Evolutionary conservation across 2,888 invertebrate species (phyloP), one percentile per base, ranked within the genome.

Genomic region (Plebejus melissa): DNA sequence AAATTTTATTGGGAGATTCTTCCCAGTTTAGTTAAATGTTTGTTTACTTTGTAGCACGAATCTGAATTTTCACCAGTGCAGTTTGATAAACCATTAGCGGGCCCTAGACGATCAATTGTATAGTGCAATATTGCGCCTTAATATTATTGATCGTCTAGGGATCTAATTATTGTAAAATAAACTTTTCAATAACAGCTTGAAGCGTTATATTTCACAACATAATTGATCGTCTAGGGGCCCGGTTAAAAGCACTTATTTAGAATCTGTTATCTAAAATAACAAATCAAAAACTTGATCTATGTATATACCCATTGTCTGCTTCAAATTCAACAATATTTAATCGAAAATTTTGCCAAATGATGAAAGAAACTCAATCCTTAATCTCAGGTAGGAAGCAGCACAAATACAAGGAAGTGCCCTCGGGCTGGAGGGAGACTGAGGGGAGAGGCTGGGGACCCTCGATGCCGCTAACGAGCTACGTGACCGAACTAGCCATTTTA

Each of bases 401-500:
- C 46, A 32, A 72, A 28, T 60, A 60, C 60, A 22, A 60, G 60
- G 60, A 60, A 54, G 72, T 54, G 54, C 72, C 72, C 72, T 50
- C 54, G 57, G 69, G 74, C 65, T 69, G 71, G 36, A 57, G 65
- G 32, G 32, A 36, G 65, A 16, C 65, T 22, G 22, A 22, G 71
- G 36, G 69, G 65, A 16, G 32, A 36, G 65, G 5, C 65, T 65
- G 65, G 32, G 65, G 65, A 65, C 32, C 65, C 65, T 36, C 65
- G 32, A 36, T 36, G 32, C 74, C 32, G 76, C 75, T 77, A 77
- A 78, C 77, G 72, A 77, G 78, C 74, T 74, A 76, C 76, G 76
- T 76, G 72, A 75, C 69, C 58, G 76, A 76, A 69, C 69, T 74
- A 74, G 72, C 77, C 78, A 75, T 75, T 79, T 78, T 41, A 78